Evolutionary conservation across 2,797 vertebrate genomes (phyloP).

Genomic region (Liparis tanakae): DNA sequence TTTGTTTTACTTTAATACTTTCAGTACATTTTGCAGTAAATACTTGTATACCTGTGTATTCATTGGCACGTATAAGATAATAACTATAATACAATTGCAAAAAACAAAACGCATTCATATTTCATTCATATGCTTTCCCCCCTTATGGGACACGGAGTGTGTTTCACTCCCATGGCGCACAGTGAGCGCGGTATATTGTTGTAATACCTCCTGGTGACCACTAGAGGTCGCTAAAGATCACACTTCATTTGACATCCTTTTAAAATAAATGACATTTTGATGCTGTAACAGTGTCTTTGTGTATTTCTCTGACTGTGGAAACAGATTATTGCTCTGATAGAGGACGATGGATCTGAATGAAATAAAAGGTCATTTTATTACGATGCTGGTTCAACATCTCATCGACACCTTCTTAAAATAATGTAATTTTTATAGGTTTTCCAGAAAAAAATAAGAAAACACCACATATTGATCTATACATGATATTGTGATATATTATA

Average conservation of each 20-base stretch:
- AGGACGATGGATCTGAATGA: neutral
- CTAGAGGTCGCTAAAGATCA: constrained; percentile 50
- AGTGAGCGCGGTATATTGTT: constrained; percentile 10
- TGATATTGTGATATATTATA: too few species aligned
- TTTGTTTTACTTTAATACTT: neutral
- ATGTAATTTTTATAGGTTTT: too few species aligned
- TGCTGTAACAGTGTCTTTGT: neutral
- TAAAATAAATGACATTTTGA: neutral
- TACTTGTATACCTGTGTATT: neutral
- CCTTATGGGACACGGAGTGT: neutral
- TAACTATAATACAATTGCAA: neutral
- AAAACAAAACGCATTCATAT: neutral
- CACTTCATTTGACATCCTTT: neutral
- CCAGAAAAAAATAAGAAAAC: too few species aligned
- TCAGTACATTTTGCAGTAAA: neutral
- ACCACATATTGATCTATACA: too few species aligned
- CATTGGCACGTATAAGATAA: neutral
- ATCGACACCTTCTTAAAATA: neutral
- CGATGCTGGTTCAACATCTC: neutral
- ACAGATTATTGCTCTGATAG: neutral
- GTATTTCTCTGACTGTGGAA: neutral
- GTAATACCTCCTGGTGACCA: constrained; percentile 44
- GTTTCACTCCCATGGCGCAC: neutral
- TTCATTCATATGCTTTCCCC: neutral
- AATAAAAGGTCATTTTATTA: neutral